phyloP scores from a whole-genome alignment of 1,140 invertebrate species.

The Bombus impatiens region DNA sequence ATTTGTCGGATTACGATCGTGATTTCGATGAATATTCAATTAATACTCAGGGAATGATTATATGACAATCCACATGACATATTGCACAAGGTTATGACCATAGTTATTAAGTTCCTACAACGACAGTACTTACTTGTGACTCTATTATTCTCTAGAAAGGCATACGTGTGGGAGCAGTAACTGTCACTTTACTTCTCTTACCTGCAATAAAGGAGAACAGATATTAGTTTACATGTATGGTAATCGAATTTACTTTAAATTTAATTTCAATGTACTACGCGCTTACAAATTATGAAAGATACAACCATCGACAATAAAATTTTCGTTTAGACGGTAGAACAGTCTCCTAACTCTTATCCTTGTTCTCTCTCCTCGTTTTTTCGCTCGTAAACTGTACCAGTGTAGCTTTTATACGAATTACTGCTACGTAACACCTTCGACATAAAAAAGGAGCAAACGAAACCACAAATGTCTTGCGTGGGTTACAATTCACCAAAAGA shows the following conservation, averaged over 20 bases:
- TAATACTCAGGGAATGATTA: background rate
- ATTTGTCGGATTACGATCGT: background rate
- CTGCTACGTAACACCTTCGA: background rate
- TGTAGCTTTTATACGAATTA: background rate
- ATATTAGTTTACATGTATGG: background rate
- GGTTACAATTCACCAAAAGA: background rate
- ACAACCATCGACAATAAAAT: background rate
- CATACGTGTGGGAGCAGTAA: background rate
- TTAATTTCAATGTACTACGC: too few relatives aligned
- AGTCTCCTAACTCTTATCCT: background rate
- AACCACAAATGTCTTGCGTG: background rate
- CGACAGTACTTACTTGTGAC: background rate
- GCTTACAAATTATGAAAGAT: background rate
- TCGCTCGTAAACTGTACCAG: too few relatives aligned
- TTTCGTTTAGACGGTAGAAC: background rate
- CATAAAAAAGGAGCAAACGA: too few relatives aligned
- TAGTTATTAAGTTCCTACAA: background rate
- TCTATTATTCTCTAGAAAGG: background rate
- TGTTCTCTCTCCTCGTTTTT: too few relatives aligned
- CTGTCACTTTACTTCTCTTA: background rate
- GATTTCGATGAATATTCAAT: background rate
- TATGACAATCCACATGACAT: background rate
- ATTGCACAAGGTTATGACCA: background rate
- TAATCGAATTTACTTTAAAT: too few relatives aligned
- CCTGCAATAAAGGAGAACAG: constrained; percentile 9